Conservation (phyloP, 2,113 vertebrate genomes). For the Festucalex cinctus region DNA sequence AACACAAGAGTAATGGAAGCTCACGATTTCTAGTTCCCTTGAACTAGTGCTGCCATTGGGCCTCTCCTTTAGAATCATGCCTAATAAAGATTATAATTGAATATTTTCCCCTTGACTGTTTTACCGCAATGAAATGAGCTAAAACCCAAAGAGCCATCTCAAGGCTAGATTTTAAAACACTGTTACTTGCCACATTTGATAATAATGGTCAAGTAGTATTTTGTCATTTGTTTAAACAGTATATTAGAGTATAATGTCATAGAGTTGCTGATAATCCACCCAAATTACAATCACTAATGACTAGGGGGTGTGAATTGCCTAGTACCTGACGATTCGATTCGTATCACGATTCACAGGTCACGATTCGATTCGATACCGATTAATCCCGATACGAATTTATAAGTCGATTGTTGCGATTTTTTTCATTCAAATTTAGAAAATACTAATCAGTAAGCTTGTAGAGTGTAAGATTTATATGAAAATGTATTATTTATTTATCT, state of each 20-base stretch:
- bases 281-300: not conserved
- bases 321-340: too few species aligned
- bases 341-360: too few species aligned
- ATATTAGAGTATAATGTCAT: not conserved
- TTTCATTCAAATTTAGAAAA: too few species aligned
- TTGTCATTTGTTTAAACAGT: not conserved
- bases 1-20: not conserved
- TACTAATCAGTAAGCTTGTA: too few species aligned
- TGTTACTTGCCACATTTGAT: too few species aligned
- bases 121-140: not conserved
- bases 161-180: not conserved
- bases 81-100: not conserved
- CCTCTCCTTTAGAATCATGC: not conserved
- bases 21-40: slow-evolving; percentile 2
- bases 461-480: too few species aligned
- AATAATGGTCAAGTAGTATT: not conserved
- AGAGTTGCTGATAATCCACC: not conserved
- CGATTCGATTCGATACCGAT: too few species aligned
- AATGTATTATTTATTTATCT: too few species aligned
- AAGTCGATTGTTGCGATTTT: too few species aligned
- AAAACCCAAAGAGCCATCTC: not conserved
- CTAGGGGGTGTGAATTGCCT: too few species aligned
- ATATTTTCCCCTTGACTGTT: not conserved
- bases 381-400: too few species aligned
- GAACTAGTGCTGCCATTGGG: slow-evolving; percentile 23